Base-by-base conservation (phyloP, 2,113 vertebrate species). In the Boulengeromyrus knoepffleri region DNA sequence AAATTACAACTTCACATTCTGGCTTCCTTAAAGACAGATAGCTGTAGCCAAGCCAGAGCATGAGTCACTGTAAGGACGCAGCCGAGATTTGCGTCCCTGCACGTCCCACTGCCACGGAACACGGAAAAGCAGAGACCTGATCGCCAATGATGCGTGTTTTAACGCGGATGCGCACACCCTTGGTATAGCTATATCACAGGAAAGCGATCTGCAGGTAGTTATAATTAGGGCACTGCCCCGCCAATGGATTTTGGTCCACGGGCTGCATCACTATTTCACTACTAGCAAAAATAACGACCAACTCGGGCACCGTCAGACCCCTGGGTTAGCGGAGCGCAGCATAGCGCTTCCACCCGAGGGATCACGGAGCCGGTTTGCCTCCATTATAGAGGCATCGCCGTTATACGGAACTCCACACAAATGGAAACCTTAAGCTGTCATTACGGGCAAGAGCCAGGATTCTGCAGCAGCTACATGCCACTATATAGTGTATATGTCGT, bases 301-400 rank as follows among this genome's bases (percentile, higher is more conserved):
- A n/a, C 6, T 49, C 21, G 8, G 5, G 39, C 21, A 85, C 80
- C 80, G 8, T 39, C 70, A 39, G 70, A 39, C 12, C 9, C 84
- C 4, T 7, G n/a, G 45, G 24, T n/a, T n/a, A n/a, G 83, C 19
- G 10, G 83, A 47, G 8, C 10, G 21, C 19, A 5, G 19, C 17
- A 1, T 85, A 2, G 62, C n/a, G n/a, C 3, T n/a, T 27, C 9
- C n/a, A 27, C 8, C 62, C 24, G 3, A 27, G 9, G 19, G 13
- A 21, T 39, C 17, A 27, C 83, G 10, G 90, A 85, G 89, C 92
- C 90, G 87, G 77, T 27, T 89, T 90, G 88, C 80, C 36, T 17
- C 74, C 13, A 42, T 36, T 13, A 80, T 42, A 70, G 10, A 70
- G 62, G 0, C 36, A 80, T 80, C 17, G 5, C 15, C 15, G 6